Percentiles rank a stretch among this genome's conserved stretches.
Conservation (phyloP, 1,140 invertebrate species). For the Drosophila malerkotliana region DNA sequence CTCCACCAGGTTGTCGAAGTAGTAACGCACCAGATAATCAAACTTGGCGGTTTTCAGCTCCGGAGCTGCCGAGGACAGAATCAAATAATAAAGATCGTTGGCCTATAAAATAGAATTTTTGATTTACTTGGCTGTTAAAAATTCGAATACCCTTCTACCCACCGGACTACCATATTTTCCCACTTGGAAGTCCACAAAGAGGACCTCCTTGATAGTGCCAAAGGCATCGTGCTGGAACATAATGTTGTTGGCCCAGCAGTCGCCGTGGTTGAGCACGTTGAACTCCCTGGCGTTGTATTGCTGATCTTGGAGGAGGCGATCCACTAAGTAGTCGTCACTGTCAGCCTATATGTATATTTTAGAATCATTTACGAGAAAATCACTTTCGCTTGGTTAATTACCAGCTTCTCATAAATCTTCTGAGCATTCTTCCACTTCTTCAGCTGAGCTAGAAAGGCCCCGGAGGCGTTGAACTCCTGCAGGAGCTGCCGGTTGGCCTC, state of each 20-base stretch:
- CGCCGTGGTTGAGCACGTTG: conserved; percentile 88
- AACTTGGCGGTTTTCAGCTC: conserved; percentile 67
- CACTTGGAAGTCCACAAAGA: conserved; percentile 80
- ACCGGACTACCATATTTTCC: conserved; percentile 77
- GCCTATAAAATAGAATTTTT: conserved; percentile 18
- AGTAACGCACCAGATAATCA: conserved; percentile 74
- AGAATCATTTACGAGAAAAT: background rate
- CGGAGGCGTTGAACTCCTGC: conserved; percentile 74
- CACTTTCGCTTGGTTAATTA: conserved; percentile 9
- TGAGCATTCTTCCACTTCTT: conserved; percentile 79
- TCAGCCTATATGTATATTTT: conserved; percentile 54
- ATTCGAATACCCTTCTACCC: background rate
- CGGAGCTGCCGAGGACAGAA: conserved; percentile 72
- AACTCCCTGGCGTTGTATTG: conserved; percentile 84
- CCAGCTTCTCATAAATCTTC: conserved; percentile 74
- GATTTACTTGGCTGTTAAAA: background rate
- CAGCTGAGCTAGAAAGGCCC: conserved; percentile 63
- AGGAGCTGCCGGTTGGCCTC: conserved; percentile 66
- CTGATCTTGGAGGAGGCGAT: conserved; percentile 71
- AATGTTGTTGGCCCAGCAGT: conserved; percentile 88
- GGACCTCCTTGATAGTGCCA: conserved; percentile 80
- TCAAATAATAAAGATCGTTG: conserved; percentile 77
- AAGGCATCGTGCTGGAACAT: conserved; percentile 85
- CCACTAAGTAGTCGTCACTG: conserved; percentile 71
- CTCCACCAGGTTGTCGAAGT: conserved; percentile 71